Evolutionary conservation across 2,888 invertebrate species (phyloP), one percentile per base, ranked within the genome.

Genomic region (Dione juno): DNA sequence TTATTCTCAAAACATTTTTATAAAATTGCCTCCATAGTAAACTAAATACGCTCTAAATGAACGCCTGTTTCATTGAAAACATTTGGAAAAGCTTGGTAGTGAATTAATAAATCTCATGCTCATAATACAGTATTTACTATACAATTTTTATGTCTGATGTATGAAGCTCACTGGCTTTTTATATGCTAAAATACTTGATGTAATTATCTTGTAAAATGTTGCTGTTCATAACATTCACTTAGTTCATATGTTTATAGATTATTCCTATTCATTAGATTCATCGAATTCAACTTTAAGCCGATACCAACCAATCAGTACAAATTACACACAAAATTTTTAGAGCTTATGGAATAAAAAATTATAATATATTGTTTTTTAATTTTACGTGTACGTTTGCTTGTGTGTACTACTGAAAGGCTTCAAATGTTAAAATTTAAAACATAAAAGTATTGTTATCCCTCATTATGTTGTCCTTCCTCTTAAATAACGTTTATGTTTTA

Each of bases 101-200:
- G 54, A 54, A 43, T 59, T 43, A 59, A 43, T 59, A 59, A 43
- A 21, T 43, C 21, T 21, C 41, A 21, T 13, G 19, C 40, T 9
- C 59, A 43, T 43, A 59, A 43, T 28, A 43, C 28, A 28, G 28
- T 43, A 35, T 43, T 61, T 59, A 43, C 43, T n/a, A 61, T 61
- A 43, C 43, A 61, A 61, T 14, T 43, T 61, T 21, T 43, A 41
- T 61, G 28, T 21, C 59, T 61, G 14, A 14, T 61, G 43, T 43
- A 61, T 28, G 21, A 43, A 61, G 28, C 28, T 43, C 21, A 11
- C 43, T 43, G 43, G 59, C 21, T 43, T 61, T 61, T 43, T 21
- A 59, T 43, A 59, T 28, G 10, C 10, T 59, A 59, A 28, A 28
- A 28, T 43, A 59, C 19, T 21, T 13, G 41, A n/a, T n/a, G n/a